Conservation (phyloP, 2,113 vertebrate genomes). For the Carettochelys insculpta region DNA sequence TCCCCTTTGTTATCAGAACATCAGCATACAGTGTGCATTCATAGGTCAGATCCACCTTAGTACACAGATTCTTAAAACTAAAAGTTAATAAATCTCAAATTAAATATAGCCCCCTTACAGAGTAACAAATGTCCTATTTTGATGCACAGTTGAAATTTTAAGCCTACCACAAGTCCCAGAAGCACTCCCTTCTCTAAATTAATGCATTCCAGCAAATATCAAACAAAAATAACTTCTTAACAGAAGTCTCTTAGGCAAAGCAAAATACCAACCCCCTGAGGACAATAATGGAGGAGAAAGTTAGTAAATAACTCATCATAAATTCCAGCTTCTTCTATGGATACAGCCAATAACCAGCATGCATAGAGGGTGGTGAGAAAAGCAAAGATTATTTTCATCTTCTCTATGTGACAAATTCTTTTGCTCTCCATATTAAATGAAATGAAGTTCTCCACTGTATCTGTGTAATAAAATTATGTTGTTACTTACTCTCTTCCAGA, state of each 20-base stretch:
- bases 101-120: constrained; percentile 15
- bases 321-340: constrained; percentile 46
- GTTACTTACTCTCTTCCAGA: constrained; percentile 24
- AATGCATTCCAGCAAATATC: constrained; percentile 67
- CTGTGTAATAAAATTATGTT: constrained; percentile 57
- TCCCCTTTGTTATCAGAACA: background rate
- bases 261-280: constrained; percentile 35
- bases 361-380: constrained; percentile 16
- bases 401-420: constrained; percentile 66
- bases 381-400: constrained; percentile 65
- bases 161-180: constrained; percentile 63
- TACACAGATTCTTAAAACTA: constrained; percentile 26
- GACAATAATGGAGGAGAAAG: constrained; percentile 53
- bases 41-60: constrained; percentile 17
- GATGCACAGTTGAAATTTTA: constrained; percentile 48
- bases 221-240: constrained; percentile 73
- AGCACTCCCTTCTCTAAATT: constrained; percentile 47
- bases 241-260: constrained; percentile 48
- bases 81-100: constrained; percentile 43
- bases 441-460: constrained; percentile 43
- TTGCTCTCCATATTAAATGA: constrained; percentile 59
- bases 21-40: background rate
- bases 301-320: constrained; percentile 55
- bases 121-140: constrained; percentile 34
- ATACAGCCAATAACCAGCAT: constrained; percentile 29